Evolutionary conservation across 2,888 invertebrate genomes (phyloP), one percentile per base, ranked within the genome.

Genomic region (Clunio marinus): DNA sequence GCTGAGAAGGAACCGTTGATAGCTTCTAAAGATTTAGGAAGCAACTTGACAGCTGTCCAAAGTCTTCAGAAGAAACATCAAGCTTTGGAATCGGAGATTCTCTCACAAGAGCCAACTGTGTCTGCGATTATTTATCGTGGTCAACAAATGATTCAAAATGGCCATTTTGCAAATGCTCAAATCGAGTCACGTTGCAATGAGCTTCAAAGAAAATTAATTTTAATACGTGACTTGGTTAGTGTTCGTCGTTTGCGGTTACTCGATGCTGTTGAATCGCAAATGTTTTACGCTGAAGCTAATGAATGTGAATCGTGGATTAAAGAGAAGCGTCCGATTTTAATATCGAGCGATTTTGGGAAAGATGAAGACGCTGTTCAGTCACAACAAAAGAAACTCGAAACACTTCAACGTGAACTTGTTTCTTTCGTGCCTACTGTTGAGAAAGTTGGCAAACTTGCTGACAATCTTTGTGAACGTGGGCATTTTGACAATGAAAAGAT

Each of bases 291-390:
- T 0, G 96, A 97, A 77, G 89, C 92, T 2, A 83, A 87, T 1
- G 97, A 98, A 78, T 91, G 93, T 0, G 91, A 93, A 73, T 86
- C 89, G n/a, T 97, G 96, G 96, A 88, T 97, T 74, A 81, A 84
- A 51, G 95, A 95, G 74, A 92, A 93, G 71, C 83, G 86, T 17
- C 89, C 91, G 0, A 82, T 88, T 57, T 79, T 94, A 28, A 83
- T 84, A 0, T 88, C 88, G 0, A 80, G 82, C 7, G 96, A 96
- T 76, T 87, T 89, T 55, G 97, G 96, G 0, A 89, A 91, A 70
- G 97, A 98, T 77, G 96, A 96, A 78, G 91, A 94, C 74, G 91
- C 95, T 0, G 93, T 93, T 0, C 87, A 88, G 72, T 86, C 88
- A 2, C 83, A 95, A 70, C 82, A 89, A 73, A 86, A 95, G 75